Evolutionary conservation across 2,113 vertebrate genomes (phyloP), one percentile per base, ranked within the genome.

Genomic region (Cephalopholis sonnerati): DNA sequence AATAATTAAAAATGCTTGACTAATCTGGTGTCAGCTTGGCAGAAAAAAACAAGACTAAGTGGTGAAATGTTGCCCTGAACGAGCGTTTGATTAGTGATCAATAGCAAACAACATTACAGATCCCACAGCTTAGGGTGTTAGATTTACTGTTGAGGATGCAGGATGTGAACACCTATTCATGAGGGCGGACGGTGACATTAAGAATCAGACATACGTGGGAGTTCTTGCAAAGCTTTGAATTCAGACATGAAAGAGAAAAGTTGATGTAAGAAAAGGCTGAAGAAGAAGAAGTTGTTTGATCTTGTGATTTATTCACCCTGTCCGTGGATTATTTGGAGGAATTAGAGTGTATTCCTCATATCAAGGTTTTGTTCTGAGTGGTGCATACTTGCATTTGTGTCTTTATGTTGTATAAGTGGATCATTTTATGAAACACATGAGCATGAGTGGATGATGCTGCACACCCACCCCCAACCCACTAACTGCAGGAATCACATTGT

Each of bases 181-280:
- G 74, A 74, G 77, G 80, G 87, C 39, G 70, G 84, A 86, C 54
- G 50, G 84, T 65, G 77, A 76, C 89, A 86, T 86, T 71, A 81
- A 63, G 71, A 82, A 74, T 91, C 89, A 89, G 79, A 92, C 91
- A 20, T 57, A 78, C 25, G 89, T 93, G 82, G 91, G 91, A 86
- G 92, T 88, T 82, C 72, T 64, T 57, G 74, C 74, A 80, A 85
- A 70, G 88, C 89, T 92, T 93, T 94, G 91, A 93, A 88, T 91
- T 83, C 66, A 83, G 54, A 87, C 87, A 91, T 92, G 74, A 93
- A 93, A 90, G 86, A 86, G 91, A 89, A 91, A 92, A 74, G 59
- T 65, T 87, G 80, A 90, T 84, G 76, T 77, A 78, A 82, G 79
- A 90, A 86, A 36, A 84, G 17, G 65, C 58, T 70, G 86, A 75